Conservation (phyloP, 2,113 vertebrate genomes). For the Grus americana region DNA sequence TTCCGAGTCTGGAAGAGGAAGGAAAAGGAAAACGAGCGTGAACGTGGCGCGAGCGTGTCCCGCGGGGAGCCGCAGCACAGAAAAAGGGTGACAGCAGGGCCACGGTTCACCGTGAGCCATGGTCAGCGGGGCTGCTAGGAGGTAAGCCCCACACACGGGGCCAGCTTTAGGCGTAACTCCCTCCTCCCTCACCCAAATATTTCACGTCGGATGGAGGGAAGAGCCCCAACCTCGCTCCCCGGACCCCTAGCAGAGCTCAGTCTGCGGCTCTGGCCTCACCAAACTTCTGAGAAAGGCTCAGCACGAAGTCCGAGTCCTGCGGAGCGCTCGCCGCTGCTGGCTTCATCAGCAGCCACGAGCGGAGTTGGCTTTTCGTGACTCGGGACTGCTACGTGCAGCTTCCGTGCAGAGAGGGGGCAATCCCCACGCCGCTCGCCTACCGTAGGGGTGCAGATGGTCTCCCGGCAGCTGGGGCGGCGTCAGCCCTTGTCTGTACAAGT, state of each 20-base stretch:
- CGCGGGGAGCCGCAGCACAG: background rate
- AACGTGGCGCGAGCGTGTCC: fast-evolving
- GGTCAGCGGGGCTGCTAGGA: background rate
- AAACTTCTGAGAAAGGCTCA: background rate
- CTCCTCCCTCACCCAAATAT: background rate
- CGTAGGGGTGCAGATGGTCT: conserved; percentile 87
- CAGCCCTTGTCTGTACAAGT: conserved; percentile 85
- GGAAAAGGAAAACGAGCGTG: background rate
- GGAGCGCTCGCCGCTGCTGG: background rate
- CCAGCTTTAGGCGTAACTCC: background rate
- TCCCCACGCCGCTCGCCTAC: conserved; percentile 56
- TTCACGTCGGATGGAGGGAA: background rate
- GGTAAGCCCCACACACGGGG: background rate
- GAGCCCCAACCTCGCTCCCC: background rate
- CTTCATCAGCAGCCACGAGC: background rate
- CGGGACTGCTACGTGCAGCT: too few species aligned
- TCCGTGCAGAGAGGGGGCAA: background rate
- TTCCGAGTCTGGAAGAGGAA: conserved; percentile 77
- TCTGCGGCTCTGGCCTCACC: background rate
- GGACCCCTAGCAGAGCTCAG: background rate
- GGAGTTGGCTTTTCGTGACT: background rate
- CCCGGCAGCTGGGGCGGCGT: conserved; percentile 83
- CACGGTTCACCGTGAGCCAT: fast-evolving
- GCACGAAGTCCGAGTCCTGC: background rate
- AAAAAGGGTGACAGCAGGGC: background rate